phyloP scores from a whole-genome alignment of 1,140 invertebrate species.

The Brachionus plicatilis region DNA sequence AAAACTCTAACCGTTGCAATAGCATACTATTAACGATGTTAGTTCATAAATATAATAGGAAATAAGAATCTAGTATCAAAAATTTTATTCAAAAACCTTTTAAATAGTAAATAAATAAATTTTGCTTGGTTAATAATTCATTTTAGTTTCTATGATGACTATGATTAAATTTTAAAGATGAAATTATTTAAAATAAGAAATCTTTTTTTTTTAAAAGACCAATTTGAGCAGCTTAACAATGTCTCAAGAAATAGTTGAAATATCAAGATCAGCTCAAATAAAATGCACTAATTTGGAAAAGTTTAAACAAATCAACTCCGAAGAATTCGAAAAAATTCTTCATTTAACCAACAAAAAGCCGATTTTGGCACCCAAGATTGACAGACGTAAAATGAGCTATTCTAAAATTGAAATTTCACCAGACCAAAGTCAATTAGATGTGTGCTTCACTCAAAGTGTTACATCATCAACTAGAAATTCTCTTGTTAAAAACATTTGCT shows the following conservation, averaged over 20 bases:
- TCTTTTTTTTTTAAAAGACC: neutral
- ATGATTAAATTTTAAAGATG: neutral
- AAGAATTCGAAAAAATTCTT: neutral
- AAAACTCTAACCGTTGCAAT: too few relatives aligned
- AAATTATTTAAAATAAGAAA: neutral
- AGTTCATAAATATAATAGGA: neutral
- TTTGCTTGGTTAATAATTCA: neutral
- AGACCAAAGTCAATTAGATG: neutral
- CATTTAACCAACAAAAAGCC: neutral
- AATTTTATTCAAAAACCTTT: neutral
- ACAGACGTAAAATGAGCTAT: neutral
- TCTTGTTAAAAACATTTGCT: conserved; percentile 5
- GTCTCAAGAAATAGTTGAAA: neutral
- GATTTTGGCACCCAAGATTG: neutral
- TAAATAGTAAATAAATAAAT: neutral
- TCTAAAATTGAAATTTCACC: neutral
- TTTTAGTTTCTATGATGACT: neutral
- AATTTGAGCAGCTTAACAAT: neutral
- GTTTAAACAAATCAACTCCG: neutral
- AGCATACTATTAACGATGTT: too few relatives aligned
- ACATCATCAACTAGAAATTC: neutral
- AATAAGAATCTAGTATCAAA: neutral
- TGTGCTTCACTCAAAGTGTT: neutral
- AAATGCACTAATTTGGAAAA: neutral
- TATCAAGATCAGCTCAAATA: neutral